A percentile compares a stretch with the other conserved stretches of the same genome.
Evolutionary conservation across 92 coral and sea anemone genomes (phyloP).

Genomic region (Pocillopora meandrina): DNA sequence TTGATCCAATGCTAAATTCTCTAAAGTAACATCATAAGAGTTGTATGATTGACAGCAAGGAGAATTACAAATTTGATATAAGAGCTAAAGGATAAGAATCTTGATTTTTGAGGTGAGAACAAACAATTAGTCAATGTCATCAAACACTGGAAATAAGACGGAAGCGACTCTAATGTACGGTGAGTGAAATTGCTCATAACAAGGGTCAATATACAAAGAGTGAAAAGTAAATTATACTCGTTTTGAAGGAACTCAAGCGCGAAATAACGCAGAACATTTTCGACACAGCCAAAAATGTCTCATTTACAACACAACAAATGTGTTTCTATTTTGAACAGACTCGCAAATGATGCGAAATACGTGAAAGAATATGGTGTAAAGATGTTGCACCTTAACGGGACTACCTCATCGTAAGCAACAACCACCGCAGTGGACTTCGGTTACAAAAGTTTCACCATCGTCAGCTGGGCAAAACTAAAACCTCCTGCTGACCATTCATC

Average conservation of each 20-base stretch:
- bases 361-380: conserved; percentile 6
- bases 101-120: background rate
- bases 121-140: background rate
- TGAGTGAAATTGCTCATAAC: background rate
- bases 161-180: conserved; percentile 6
- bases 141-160: conserved; percentile 14
- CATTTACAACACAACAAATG: too few relatives aligned
- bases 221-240: background rate
- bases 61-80: too few relatives aligned
- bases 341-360: conserved; percentile 11
- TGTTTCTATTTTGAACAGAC: background rate
- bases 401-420: conserved; percentile 14
- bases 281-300: background rate
- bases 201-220: background rate
- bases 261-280: background rate
- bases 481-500: background rate
- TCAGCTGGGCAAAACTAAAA: conserved; percentile 22
- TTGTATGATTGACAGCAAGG: too few relatives aligned
- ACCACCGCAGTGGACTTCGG: conserved; percentile 26
- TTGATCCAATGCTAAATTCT: too few relatives aligned
- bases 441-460: conserved; percentile 12
- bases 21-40: too few relatives aligned
- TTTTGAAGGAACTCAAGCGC: background rate
- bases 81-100: too few relatives aligned
- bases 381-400: conserved; percentile 4